These are phyloP conservation scores for Edolisoma coerulescens DNA, from an alignment of 2,113 vertebrate species.

Conservation along the genomic window DNA sequence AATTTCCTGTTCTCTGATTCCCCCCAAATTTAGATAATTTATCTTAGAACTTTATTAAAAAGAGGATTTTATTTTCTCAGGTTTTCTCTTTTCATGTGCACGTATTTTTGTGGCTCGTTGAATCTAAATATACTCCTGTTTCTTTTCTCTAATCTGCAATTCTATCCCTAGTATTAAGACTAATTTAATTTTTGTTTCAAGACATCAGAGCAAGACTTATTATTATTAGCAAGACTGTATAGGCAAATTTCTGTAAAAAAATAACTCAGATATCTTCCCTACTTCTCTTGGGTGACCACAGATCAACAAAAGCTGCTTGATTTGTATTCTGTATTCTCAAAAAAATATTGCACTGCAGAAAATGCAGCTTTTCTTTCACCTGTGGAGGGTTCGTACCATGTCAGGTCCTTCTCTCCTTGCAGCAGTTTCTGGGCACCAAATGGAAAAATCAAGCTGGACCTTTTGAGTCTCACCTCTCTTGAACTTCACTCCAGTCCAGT, in stretches of 20 bases:
- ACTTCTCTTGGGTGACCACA: background rate
- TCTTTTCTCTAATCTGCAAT: background rate
- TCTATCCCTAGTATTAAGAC: background rate
- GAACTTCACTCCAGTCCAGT: background rate
- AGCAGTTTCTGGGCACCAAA: background rate
- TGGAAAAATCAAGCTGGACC: background rate
- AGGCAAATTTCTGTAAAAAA: background rate
- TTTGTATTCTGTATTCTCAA: background rate
- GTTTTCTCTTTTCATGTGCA: background rate
- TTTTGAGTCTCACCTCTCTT: background rate
- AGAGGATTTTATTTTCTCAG: background rate
- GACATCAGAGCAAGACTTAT: background rate
- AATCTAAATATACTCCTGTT: background rate
- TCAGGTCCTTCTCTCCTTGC: background rate
- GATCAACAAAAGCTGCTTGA: background rate
- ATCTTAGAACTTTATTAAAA: background rate
- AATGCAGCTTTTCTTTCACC: background rate
- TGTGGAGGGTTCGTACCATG: background rate
- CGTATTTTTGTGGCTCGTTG: background rate
- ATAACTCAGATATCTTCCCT: background rate
- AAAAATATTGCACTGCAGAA: background rate
- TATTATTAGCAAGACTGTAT: background rate
- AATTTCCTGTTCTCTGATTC: background rate
- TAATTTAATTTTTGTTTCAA: background rate
- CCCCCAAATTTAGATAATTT: background rate